Base-by-base conservation (phyloP, 2,888 invertebrate species). In the Cecidostiba fungosa region DNA sequence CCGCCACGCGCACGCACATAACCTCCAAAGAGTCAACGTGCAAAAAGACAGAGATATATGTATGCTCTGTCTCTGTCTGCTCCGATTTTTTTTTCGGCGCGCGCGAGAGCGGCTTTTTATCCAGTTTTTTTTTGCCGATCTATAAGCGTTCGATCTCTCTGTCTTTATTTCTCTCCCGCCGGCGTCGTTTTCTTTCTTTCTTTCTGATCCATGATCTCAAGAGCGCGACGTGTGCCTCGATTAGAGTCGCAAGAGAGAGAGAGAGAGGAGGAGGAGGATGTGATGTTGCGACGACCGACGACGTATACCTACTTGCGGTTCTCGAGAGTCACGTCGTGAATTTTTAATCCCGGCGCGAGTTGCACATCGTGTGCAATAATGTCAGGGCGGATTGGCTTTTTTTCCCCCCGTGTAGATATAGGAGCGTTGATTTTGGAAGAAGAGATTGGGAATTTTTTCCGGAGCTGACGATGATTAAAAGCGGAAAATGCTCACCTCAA, bases 1-100 rank as follows among this genome's bases (percentile, higher is more conserved):
- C 69, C 78, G 85, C 79, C 86, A 83, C 83, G 80, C 86, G 78
- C 59, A 12, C 62, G 47, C 50, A 85, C 86, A 83, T 86, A 86
- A 86, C 86, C 86, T 86, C 82, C n/a, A 76, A 43, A 29, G 0
- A 8, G 1, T 6, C 62, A 85, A 77, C 85, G 82, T 73, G 81
- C 81, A 43, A 32, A 23, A 14, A 32, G 23, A n/a, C 12, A 32
- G 26, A 54, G 32, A 16, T 1, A 36, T 59, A 14, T 8, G 4
- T 62, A 14, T 32, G 23, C 73, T 0, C 8, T 16, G 12, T 54
- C 36, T 59, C 26, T 54, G 19, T 39, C 70, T 74, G 66, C 62
- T 82, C 47, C 74, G 47, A 82, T 66, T 74, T 70, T 77, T 82
- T 26, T 23, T 6, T 32, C 47, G 43, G 14, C 54, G 5, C 32